Percentiles rank a stretch among this genome's conserved stretches.
Conservation (phyloP, 2,888 invertebrate genomes). For the Parnassius orleans region DNA sequence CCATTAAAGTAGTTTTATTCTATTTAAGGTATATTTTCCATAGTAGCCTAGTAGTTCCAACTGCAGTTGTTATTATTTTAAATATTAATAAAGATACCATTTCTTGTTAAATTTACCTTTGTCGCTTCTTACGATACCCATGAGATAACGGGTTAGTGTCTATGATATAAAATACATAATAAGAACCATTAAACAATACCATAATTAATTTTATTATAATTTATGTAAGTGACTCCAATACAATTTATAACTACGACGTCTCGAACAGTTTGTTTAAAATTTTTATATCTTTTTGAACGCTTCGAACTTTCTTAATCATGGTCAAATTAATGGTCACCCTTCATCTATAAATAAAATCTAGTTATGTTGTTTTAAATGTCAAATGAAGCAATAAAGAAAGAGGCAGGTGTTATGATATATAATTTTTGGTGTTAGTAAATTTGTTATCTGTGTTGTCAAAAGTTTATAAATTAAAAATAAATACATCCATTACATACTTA, state of each 20-base stretch:
- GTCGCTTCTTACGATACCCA: too few relatives aligned
- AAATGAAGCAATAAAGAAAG: background rate
- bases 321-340: constrained; percentile 15
- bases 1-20: too few relatives aligned
- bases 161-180: too few relatives aligned
- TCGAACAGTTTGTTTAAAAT: constrained; percentile 2
- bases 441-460: background rate
- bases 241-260: constrained; percentile 7
- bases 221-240: background rate
- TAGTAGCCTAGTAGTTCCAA: too few relatives aligned
- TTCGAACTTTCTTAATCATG: constrained; percentile 4
- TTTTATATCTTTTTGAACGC: constrained; percentile 9
- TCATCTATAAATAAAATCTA: constrained; percentile 11
- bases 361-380: constrained; percentile 13
- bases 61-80: too few relatives aligned
- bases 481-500: too few relatives aligned
- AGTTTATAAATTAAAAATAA: too few relatives aligned
- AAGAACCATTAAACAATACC: background rate
- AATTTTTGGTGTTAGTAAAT: background rate
- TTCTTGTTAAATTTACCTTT: too few relatives aligned
- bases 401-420: constrained; percentile 1
- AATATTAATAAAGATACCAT: too few relatives aligned
- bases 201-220: constrained; percentile 4
- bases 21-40: too few relatives aligned
- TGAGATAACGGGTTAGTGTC: too few relatives aligned